Conservation (phyloP, 2,888 invertebrate genomes). For the Pseudococcus viburni region DNA sequence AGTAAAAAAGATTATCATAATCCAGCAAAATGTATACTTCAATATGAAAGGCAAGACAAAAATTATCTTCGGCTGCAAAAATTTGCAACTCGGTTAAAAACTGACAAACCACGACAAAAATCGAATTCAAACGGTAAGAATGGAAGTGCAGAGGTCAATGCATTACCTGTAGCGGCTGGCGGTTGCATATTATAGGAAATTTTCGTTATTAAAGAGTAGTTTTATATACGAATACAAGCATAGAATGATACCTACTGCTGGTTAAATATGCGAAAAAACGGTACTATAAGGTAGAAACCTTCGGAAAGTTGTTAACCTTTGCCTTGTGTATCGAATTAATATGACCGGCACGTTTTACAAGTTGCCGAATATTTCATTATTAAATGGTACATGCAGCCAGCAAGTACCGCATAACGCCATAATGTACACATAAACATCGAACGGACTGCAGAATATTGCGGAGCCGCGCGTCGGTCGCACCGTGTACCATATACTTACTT, state of each 20-base stretch:
- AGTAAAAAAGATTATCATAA: too few species aligned
- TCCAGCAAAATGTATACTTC: too few species aligned
- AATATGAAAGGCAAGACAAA: too few species aligned
- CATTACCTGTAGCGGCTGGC: too few species aligned
- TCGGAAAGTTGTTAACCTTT: constrained; percentile 53
- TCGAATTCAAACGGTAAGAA: too few species aligned
- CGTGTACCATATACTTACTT: neutral
- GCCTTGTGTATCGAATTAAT: constrained; percentile 43
- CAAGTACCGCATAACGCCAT: neutral
- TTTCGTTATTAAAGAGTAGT: too few species aligned
- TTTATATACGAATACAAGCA: neutral
- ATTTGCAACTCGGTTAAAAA: too few species aligned
- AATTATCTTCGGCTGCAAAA: too few species aligned
- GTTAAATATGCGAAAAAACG: constrained; percentile 24
- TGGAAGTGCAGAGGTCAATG: too few species aligned
- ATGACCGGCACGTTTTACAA: constrained; percentile 54
- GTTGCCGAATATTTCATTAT: constrained; percentile 48
- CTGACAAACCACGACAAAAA: too few species aligned
- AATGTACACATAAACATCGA: neutral
- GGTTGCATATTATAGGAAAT: too few species aligned
- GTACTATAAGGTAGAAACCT: constrained; percentile 2
- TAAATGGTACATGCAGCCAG: neutral
- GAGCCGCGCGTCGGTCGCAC: too few species aligned
- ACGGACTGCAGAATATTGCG: neutral
- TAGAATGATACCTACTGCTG: neutral